These are phyloP conservation scores for Megatriorchis doriae DNA, from an alignment of 2,113 vertebrate genomes.

Conservation along the genomic window DNA sequence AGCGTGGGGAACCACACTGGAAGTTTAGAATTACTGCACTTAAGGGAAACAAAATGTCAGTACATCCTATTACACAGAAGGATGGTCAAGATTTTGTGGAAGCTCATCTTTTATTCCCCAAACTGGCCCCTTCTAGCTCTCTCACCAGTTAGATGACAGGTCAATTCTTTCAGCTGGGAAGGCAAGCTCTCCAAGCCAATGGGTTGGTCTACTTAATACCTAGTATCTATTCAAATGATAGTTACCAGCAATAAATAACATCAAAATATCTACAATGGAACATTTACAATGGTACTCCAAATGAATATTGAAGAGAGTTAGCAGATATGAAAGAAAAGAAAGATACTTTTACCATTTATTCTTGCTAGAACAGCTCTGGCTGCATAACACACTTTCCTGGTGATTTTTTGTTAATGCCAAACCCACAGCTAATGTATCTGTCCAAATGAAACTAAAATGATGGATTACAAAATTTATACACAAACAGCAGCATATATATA, in stretches of 20 bases:
- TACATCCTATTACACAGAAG: background rate
- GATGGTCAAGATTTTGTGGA: background rate
- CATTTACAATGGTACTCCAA: background rate
- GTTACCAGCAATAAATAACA: background rate
- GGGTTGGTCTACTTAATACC: too few species aligned
- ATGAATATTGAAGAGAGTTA: background rate
- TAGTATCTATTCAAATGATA: accelerated
- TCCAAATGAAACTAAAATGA: background rate
- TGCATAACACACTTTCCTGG: background rate
- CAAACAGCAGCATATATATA: background rate
- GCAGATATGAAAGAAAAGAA: background rate
- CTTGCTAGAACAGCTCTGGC: background rate
- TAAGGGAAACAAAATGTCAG: background rate
- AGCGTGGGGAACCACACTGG: background rate
- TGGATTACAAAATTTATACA: background rate
- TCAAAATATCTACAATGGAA: background rate
- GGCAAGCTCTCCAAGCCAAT: background rate
- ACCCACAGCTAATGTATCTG: background rate
- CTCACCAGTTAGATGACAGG: background rate
- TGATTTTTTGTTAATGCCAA: background rate
- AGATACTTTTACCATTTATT: background rate
- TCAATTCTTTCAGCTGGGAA: background rate
- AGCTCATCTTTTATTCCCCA: background rate
- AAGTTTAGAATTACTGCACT: background rate
- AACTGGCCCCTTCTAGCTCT: background rate